Evolutionary conservation across 2,888 invertebrate species (phyloP).

Genomic region (Lasiommata megera): DNA sequence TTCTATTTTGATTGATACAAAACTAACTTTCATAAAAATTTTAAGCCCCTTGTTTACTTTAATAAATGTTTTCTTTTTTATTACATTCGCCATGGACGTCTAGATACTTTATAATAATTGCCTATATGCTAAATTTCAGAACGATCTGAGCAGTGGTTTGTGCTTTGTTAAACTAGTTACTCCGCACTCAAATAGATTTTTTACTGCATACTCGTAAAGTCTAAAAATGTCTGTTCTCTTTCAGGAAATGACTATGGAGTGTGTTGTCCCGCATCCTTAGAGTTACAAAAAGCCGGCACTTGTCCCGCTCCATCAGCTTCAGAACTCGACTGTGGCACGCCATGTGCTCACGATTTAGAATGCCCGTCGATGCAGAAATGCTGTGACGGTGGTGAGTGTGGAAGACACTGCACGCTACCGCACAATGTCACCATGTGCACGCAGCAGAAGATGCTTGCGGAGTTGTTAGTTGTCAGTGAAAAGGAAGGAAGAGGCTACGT

Average conservation of each 20-base stretch:
- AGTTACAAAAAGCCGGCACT: conserved; percentile 88
- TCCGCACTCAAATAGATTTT: too few species aligned
- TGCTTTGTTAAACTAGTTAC: too few species aligned
- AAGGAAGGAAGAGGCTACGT: conserved; percentile 91
- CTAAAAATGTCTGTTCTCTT: neutral
- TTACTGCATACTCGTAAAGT: neutral
- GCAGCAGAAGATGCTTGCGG: conserved; percentile 89
- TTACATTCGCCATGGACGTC: too few species aligned
- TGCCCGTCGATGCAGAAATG: conserved; percentile 92
- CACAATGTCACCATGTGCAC: conserved; percentile 89
- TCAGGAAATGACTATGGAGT: conserved; percentile 92
- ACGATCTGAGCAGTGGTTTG: too few species aligned
- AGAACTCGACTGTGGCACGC: conserved; percentile 81
- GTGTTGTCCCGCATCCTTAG: conserved; percentile 90
- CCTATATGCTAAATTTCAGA: too few species aligned
- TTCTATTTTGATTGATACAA: too few species aligned
- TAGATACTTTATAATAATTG: too few species aligned
- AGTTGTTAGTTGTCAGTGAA: conserved; percentile 88
- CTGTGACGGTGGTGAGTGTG: conserved; percentile 87
- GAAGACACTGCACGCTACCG: conserved; percentile 87
- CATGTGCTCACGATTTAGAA: conserved; percentile 90
- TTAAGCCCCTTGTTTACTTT: too few species aligned
- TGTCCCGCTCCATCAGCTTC: conserved; percentile 83
- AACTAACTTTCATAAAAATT: too few species aligned
- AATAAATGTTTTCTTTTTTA: too few species aligned